Conservation (phyloP, 2,113 vertebrate species). For the Oryzias celebensis region DNA sequence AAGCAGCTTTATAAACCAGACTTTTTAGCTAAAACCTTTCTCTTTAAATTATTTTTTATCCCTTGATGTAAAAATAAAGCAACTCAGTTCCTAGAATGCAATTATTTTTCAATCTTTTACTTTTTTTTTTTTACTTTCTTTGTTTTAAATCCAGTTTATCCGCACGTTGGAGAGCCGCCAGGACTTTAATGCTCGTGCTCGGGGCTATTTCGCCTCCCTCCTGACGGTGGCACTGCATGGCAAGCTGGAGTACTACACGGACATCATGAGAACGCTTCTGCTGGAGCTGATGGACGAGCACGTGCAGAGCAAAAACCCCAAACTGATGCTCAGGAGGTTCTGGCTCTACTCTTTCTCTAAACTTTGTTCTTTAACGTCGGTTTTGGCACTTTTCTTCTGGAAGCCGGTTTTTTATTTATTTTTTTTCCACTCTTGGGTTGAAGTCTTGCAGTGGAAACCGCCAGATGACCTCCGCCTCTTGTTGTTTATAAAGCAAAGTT, state of each 20-base stretch:
- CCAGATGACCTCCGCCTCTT: too few species aligned
- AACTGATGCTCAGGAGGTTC: slow-evolving; percentile 95
- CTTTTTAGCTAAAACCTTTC: background rate
- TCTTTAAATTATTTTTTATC: background rate
- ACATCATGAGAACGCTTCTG: slow-evolving; percentile 95
- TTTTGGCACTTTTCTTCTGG: background rate
- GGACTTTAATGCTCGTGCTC: slow-evolving; percentile 90
- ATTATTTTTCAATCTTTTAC: background rate
- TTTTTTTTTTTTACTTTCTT: background rate
- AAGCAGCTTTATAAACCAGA: background rate
- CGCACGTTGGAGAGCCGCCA: slow-evolving; percentile 90
- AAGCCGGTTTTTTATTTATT: background rate
- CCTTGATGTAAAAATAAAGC: too few species aligned
- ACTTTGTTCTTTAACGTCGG: background rate
- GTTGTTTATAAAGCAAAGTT: too few species aligned
- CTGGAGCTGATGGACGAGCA: slow-evolving; percentile 96
- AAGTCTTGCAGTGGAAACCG: too few species aligned
- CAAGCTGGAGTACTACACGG: slow-evolving; percentile 95
- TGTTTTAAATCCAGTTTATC: slow-evolving; percentile 83
- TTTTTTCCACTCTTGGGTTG: background rate
- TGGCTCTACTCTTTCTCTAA: background rate
- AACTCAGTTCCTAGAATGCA: too few species aligned
- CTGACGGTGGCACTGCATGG: slow-evolving; percentile 96
- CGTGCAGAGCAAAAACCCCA: slow-evolving; percentile 92
- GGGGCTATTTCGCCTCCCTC: slow-evolving; percentile 93